These are phyloP conservation scores for Tragelaphus scriptus DNA, from an alignment of 2,113 vertebrate species.

Conservation along the genomic window DNA sequence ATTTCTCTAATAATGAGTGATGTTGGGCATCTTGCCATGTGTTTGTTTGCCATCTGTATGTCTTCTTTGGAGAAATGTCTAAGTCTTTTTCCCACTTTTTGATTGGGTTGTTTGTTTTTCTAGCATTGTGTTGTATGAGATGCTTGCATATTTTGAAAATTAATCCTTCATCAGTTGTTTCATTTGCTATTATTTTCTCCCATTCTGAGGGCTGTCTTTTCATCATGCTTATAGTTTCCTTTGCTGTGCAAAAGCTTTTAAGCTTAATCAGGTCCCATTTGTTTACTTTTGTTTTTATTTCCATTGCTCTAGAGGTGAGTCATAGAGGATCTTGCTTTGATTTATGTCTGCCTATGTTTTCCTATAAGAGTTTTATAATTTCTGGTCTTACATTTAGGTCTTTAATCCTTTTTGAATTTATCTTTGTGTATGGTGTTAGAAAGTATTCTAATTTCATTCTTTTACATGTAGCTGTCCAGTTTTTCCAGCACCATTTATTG, in stretches of 20 bases:
- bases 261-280: neutral
- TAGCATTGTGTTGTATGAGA: neutral
- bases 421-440: neutral
- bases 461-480: neutral
- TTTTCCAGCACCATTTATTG: neutral
- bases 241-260: neutral
- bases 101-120: neutral
- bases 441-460: neutral
- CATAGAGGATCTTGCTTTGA: neutral
- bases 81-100: neutral
- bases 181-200: neutral
- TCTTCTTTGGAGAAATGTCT: neutral
- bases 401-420: neutral
- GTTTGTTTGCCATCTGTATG: neutral
- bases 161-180: neutral
- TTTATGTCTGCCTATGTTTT: neutral
- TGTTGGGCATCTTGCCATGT: neutral
- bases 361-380: neutral
- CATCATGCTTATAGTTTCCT: neutral
- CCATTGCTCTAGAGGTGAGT: neutral
- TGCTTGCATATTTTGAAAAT: neutral
- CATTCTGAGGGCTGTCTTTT: neutral
- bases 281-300: neutral
- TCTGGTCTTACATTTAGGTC: neutral
- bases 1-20: neutral